These are phyloP conservation scores for Momotus momota DNA, from an alignment of 2,797 vertebrate species.

Conservation along the genomic window DNA sequence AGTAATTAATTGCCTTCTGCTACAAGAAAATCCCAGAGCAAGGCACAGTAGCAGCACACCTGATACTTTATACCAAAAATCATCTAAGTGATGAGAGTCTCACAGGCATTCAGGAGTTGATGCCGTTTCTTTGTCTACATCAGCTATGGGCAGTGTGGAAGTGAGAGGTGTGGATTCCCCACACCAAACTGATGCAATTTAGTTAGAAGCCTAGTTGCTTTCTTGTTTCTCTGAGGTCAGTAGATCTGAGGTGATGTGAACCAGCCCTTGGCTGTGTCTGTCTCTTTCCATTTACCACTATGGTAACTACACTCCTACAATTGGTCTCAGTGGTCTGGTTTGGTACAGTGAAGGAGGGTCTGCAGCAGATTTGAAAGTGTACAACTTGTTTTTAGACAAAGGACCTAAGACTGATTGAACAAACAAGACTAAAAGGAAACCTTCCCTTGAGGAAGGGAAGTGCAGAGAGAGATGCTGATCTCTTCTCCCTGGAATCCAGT, in stretches of 20 bases:
- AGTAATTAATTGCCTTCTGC: constrained; percentile 44
- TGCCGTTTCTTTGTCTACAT: not conserved
- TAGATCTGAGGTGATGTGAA: not conserved
- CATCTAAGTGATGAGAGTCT: not conserved
- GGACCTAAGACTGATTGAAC: not conserved
- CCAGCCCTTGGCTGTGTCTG: not conserved
- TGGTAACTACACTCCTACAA: not conserved
- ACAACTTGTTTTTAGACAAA: not conserved
- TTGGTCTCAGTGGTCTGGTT: not conserved
- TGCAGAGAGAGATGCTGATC: not conserved
- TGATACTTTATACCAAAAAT: constrained; percentile 19
- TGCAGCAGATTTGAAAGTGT: not conserved
- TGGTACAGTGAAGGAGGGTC: not conserved
- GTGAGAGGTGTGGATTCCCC: not conserved
- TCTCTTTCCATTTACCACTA: not conserved
- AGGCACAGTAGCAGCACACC: constrained; percentile 27
- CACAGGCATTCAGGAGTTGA: not conserved
- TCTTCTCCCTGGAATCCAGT: not conserved
- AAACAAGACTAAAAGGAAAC: not conserved
- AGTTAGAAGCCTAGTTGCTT: not conserved
- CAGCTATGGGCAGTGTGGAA: not conserved
- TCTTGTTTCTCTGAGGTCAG: not conserved
- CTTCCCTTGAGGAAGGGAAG: not conserved
- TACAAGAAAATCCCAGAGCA: constrained; percentile 44
- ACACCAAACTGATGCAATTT: not conserved